A percentile compares a stretch with the other conserved stretches of the same genome.
Evolutionary conservation across 2,797 vertebrate species (phyloP).

Genomic region (Enteromius mattozi): DNA sequence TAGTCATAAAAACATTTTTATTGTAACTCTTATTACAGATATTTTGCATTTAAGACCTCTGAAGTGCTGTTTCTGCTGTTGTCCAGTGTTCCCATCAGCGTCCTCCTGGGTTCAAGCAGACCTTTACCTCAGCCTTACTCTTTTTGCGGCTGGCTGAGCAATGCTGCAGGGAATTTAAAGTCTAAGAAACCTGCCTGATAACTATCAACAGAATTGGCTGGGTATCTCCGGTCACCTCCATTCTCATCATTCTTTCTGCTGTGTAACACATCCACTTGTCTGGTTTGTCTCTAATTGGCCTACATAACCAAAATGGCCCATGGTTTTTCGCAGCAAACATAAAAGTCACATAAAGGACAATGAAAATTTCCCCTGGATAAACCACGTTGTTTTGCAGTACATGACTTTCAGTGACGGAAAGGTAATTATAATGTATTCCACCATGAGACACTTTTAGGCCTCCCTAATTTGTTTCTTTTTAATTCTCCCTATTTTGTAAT

Average conservation of each 20-base stretch:
- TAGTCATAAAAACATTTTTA: neutral
- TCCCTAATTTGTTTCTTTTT: conserved; percentile 57
- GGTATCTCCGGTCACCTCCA: neutral
- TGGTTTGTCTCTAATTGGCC: conserved; percentile 28
- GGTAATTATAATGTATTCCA: conserved; percentile 57
- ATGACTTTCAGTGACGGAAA: conserved; percentile 47
- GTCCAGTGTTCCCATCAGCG: neutral
- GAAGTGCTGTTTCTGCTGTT: neutral
- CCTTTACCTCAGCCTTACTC: neutral
- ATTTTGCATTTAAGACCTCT: neutral
- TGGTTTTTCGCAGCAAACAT: conserved; percentile 18
- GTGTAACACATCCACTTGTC: neutral
- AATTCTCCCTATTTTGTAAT: conserved; percentile 59
- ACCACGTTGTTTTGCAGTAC: conserved; percentile 24
- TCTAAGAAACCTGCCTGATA: neutral
- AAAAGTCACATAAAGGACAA: conserved; percentile 52
- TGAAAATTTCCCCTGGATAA: conserved; percentile 22
- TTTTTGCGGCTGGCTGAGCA: neutral
- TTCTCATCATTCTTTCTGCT: conserved; percentile 5
- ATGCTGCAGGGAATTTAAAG: neutral
- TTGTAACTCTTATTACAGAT: neutral
- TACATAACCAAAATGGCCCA: conserved; percentile 38
- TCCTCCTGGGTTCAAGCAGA: neutral
- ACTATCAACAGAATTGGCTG: neutral
- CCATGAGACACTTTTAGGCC: conserved; percentile 45